A percentile compares a stretch with the other conserved stretches of the same genome.
phyloP scores from a whole-genome alignment of 2,113 vertebrate genomes.

The Anoura caudifer region DNA sequence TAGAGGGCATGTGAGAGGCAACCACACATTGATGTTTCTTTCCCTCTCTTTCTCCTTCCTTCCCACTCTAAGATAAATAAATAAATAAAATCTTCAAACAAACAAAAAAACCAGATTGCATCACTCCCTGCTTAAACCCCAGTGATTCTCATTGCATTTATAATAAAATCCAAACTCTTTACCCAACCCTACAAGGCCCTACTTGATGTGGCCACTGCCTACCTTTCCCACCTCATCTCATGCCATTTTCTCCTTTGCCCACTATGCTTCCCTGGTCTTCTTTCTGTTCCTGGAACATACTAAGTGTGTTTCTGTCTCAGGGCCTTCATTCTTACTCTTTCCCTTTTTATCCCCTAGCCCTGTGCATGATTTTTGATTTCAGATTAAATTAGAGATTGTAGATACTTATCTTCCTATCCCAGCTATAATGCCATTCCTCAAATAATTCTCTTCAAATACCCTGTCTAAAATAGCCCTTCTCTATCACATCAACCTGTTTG shows the following conservation, averaged over 20 bases:
- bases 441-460: neutral
- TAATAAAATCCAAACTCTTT: neutral
- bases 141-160: neutral
- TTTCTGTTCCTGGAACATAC: neutral
- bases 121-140: neutral
- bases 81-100: too few relatives aligned
- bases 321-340: neutral
- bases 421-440: conserved; percentile 30
- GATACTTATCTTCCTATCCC: conserved; percentile 19
- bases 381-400: neutral
- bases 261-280: neutral
- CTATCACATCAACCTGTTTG: neutral
- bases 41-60: too few relatives aligned
- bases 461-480: neutral
- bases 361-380: conserved; percentile 34
- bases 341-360: neutral
- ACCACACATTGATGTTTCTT: too few relatives aligned
- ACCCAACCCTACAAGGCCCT: neutral
- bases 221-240: neutral
- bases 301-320: neutral
- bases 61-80: too few relatives aligned
- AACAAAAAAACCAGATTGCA: neutral
- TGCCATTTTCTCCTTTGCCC: neutral
- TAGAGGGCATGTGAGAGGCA: too few relatives aligned
- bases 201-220: neutral